Evolutionary conservation across 2,888 invertebrate genomes (phyloP), one percentile per base, ranked within the genome.

Genomic region (Crematogaster levior): DNA sequence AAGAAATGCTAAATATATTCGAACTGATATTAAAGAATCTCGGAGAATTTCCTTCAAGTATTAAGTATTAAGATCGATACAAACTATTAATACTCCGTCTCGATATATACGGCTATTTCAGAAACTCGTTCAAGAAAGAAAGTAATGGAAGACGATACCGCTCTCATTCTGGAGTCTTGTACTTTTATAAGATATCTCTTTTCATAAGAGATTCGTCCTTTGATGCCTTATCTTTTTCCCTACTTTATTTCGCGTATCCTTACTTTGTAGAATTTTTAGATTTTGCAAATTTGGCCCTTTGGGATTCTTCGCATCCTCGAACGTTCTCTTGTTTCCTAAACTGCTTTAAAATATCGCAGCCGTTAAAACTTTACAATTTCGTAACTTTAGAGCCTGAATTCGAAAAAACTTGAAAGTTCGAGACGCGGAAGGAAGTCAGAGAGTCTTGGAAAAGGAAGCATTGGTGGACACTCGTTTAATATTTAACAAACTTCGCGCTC

Each of bases 401-500:
- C 24, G 40, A 43, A 66, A 77, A 58, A 56, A 56, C 66, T 77
- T 79, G 18, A 43, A 46, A 46, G 43, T 46, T 56, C 24, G 18
- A 43, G 24, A 77, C 21, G 53, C 43, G 40, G 18, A 9, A 40
- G 40, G 43, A 66, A 79, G 27, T 66, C 21, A 1, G 18, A 18
- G 21, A 46, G 21, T 27, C 6, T 43, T 30, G 73, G 9, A 37
- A 80, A 72, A 58, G 63, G 24, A 18, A 40, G 48, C 79, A 63
- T 60, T 72, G 66, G 77, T 75, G 51, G 77, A 81, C 75, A 73
- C 63, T 85, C 46, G 63, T 87, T 84, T 84, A 85, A 88, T 88
- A 86, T 85, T 87, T 84, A 83, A 86, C 81, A 58, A 85, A 84
- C 56, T 83, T 84, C 46, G 40, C 72, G 63, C 75, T 82, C 48